phyloP scores from a whole-genome alignment of 2,113 vertebrate species.

The Phylloscopus trochiloides region DNA sequence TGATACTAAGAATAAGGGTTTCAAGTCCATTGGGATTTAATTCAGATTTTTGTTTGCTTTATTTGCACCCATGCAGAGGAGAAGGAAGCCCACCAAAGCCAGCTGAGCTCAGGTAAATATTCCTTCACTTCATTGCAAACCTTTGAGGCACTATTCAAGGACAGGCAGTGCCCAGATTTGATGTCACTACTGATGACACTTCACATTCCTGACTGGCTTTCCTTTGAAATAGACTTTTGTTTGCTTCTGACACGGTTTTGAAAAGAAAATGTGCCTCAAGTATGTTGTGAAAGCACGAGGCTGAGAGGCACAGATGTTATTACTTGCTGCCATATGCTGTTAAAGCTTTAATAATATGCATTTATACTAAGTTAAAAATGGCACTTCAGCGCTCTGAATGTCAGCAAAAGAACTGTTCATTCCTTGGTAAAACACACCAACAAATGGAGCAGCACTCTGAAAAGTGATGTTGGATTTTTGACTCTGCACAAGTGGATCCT shows the following conservation, averaged over 20 bases:
- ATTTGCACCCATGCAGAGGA: background rate
- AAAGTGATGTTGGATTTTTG: background rate
- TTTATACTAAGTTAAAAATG: background rate
- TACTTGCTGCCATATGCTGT: constrained; percentile 10
- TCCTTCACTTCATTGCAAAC: background rate
- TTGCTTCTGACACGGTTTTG: background rate
- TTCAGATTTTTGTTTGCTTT: background rate
- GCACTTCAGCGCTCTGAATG: background rate
- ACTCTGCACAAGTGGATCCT: background rate
- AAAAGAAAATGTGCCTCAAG: background rate
- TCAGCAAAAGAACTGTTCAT: background rate
- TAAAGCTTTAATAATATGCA: constrained; percentile 11
- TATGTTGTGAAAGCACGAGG: background rate
- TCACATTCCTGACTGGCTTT: background rate
- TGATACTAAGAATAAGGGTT: background rate
- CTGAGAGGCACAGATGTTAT: constrained; percentile 12
- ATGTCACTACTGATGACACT: background rate
- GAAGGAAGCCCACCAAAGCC: background rate
- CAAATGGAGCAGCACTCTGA: background rate
- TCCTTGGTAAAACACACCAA: background rate
- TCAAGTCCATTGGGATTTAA: background rate
- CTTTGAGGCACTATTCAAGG: background rate
- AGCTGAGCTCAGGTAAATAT: background rate
- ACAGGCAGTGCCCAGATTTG: background rate
- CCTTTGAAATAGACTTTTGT: background rate